Evolutionary conservation across 2,113 vertebrate genomes (phyloP).

Genomic region (Melanostigma gelatinosum): DNA sequence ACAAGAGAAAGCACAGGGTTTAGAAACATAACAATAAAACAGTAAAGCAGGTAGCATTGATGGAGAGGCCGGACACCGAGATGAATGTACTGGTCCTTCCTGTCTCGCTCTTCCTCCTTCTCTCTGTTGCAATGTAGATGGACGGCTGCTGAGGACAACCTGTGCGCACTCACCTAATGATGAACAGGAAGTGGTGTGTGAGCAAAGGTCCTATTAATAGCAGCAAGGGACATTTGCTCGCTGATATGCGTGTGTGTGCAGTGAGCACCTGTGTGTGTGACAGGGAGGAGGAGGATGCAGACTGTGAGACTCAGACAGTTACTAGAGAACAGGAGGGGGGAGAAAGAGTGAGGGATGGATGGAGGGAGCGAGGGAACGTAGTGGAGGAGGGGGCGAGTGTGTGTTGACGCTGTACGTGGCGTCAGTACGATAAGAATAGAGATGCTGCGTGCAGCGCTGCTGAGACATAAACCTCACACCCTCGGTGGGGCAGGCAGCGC

Average conservation of each 20-base stretch:
- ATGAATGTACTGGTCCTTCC: conserved; percentile 18
- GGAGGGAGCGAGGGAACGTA: conserved; percentile 75
- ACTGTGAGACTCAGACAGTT: conserved; percentile 80
- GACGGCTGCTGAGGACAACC: conserved; percentile 83
- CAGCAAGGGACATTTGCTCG: conserved; percentile 65
- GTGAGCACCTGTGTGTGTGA: conserved; percentile 39
- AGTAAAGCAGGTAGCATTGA: conserved; percentile 1
- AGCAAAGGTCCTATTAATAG: conserved; percentile 80
- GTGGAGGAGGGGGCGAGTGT: conserved; percentile 81
- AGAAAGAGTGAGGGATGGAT: conserved; percentile 65
- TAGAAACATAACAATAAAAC: not conserved
- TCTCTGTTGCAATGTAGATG: conserved; percentile 72
- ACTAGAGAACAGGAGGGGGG: conserved; percentile 77
- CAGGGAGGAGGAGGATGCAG: conserved; percentile 70
- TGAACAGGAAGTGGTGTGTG: conserved; percentile 78
- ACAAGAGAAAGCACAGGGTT: not conserved
- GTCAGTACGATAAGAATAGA: conserved; percentile 88
- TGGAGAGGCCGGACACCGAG: conserved; percentile 9
- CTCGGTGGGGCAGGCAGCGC: conserved; percentile 71
- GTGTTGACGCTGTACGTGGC: conserved; percentile 85
- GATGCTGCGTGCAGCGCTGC: conserved; percentile 81
- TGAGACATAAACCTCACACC: conserved; percentile 85
- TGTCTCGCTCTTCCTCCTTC: conserved; percentile 12
- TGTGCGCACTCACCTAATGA: conserved; percentile 79
- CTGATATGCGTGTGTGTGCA: conserved; percentile 28